phyloP scores from a whole-genome alignment of 2,113 vertebrate species.

The Bucco capensis region DNA sequence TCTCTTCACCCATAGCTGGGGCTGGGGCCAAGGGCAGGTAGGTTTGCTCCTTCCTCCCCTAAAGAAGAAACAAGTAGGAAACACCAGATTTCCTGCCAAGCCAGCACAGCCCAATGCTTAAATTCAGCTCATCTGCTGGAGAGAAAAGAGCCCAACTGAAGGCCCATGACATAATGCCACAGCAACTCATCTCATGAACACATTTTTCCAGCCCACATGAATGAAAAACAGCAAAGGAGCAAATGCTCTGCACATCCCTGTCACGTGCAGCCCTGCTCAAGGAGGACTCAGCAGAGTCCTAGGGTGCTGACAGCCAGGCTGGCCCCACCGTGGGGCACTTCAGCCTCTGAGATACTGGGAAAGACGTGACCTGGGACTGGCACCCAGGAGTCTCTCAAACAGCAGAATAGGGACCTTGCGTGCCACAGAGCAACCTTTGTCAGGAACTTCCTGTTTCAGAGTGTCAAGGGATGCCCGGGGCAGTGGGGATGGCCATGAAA shows the following conservation, averaged over 20 bases:
- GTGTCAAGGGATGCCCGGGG: background rate
- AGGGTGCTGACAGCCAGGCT: background rate
- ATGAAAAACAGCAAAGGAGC: conserved; percentile 69
- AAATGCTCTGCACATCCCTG: conserved; percentile 10
- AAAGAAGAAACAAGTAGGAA: conserved; percentile 30
- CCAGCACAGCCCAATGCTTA: background rate
- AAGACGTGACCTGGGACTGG: conserved; percentile 31
- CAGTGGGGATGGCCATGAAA: accelerated
- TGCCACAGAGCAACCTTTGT: background rate
- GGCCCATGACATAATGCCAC: conserved; percentile 67
- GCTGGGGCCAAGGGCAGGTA: conserved; percentile 1
- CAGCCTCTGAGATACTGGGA: background rate
- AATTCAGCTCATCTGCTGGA: conserved; percentile 57
- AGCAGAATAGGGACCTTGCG: background rate
- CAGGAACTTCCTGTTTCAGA: conserved; percentile 24
- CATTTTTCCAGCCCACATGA: conserved; percentile 71
- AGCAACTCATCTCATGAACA: conserved; percentile 67
- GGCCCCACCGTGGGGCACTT: background rate
- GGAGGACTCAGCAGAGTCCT: background rate
- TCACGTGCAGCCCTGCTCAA: background rate
- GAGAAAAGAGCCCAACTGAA: conserved; percentile 58
- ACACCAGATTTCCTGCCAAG: conserved; percentile 48
- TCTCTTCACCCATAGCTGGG: background rate
- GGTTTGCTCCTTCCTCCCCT: background rate
- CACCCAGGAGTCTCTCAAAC: background rate